These are phyloP conservation scores for Drosophila peninsularis DNA, from an alignment of 2,888 invertebrate species.

Conservation along the genomic window DNA sequence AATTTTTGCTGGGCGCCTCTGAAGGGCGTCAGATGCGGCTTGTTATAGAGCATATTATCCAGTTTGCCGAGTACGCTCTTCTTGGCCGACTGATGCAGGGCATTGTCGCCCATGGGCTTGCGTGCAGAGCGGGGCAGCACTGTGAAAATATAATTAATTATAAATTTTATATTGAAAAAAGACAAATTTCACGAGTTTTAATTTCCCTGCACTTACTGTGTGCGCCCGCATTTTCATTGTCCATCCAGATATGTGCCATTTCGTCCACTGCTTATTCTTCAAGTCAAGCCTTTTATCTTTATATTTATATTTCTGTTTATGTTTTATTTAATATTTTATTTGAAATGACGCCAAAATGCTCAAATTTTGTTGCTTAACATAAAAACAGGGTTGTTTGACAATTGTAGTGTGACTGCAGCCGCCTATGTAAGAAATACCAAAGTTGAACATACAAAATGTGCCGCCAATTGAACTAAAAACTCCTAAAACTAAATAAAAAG, in stretches of 20 bases:
- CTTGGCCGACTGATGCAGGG: slow-evolving; percentile 7
- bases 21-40: slow-evolving; percentile 26
- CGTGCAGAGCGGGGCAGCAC: slow-evolving; percentile 33
- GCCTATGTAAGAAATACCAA: not conserved
- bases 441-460: not conserved
- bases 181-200: not conserved
- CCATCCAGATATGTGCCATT: slow-evolving; percentile 52
- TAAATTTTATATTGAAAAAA: not conserved
- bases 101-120: slow-evolving; percentile 20
- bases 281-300: not conserved
- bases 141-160: not conserved
- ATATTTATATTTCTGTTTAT: not conserved
- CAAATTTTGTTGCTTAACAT: not conserved
- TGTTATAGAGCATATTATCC: slow-evolving; percentile 38
- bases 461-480: not conserved
- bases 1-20: slow-evolving; percentile 14
- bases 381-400: slow-evolving; percentile 6
- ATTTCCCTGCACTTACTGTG: slow-evolving; percentile 24
- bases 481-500: not conserved
- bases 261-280: not conserved
- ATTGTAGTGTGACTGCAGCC: slow-evolving; percentile 20
- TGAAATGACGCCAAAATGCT: slow-evolving; percentile 22
- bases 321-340: not conserved
- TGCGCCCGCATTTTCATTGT: slow-evolving; percentile 35
- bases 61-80: slow-evolving; percentile 40